These are phyloP conservation scores for Sinocyclocheilus rhinocerous DNA, from an alignment of 2,113 vertebrate genomes.

Conservation along the genomic window DNA sequence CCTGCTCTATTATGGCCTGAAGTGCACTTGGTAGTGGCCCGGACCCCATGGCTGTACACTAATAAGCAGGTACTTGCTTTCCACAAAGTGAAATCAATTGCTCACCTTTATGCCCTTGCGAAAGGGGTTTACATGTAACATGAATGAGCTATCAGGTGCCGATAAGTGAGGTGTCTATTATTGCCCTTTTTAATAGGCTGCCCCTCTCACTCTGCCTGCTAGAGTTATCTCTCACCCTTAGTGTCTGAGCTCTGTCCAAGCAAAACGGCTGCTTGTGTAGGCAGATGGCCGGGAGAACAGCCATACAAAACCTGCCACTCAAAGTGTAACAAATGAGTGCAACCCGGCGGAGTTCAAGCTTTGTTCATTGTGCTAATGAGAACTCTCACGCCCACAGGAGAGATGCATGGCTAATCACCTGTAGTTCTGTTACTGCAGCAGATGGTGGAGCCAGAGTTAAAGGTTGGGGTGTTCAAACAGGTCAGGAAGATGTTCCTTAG, in stretches of 20 bases:
- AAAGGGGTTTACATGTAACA: constrained; percentile 41
- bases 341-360: constrained; percentile 77
- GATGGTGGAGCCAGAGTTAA: constrained; percentile 80
- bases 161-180: constrained; percentile 44
- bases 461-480: constrained; percentile 51
- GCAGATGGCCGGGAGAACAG: constrained; percentile 82
- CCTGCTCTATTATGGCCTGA: constrained; percentile 1
- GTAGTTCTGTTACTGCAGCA: constrained; percentile 73
- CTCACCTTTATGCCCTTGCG: constrained; percentile 43
- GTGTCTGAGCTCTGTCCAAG: constrained; percentile 64
- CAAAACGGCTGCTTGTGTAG: constrained; percentile 72
- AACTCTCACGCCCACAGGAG: constrained; percentile 73
- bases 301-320: constrained; percentile 85
- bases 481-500: background rate
- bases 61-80: constrained; percentile 38
- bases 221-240: constrained; percentile 58
- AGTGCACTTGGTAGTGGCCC: constrained; percentile 15
- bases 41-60: constrained; percentile 6
- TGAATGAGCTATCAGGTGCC: constrained; percentile 54
- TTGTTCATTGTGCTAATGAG: constrained; percentile 87
- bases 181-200: constrained; percentile 13
- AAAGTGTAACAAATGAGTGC: constrained; percentile 81
- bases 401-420: constrained; percentile 78
- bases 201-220: constrained; percentile 48
- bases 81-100: constrained; percentile 37